phyloP scores from a whole-genome alignment of 2,113 vertebrate species.

The Erinaceus europaeus region DNA sequence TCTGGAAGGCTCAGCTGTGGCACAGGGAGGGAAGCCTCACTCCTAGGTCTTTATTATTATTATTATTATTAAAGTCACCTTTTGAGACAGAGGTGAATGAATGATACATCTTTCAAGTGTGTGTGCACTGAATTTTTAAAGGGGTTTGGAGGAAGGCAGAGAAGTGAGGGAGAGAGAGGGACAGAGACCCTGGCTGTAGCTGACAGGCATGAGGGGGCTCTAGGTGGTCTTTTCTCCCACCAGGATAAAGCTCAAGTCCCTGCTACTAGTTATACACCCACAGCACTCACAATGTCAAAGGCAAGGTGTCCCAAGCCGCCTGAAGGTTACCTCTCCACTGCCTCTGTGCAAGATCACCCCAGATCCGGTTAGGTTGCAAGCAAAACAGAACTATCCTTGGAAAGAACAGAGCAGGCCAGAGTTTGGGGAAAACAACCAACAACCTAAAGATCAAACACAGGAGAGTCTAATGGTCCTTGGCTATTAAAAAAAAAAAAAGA shows the following conservation, averaged over 20 bases:
- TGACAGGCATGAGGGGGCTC: neutral
- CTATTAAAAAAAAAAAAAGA: neutral
- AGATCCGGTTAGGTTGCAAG: neutral
- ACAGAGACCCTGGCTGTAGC: neutral
- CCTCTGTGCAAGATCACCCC: neutral
- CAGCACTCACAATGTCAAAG: neutral
- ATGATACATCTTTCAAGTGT: neutral
- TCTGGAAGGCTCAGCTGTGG: neutral
- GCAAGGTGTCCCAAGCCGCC: neutral
- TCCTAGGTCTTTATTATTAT: neutral
- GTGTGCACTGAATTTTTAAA: constrained; percentile 7
- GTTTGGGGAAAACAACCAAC: constrained; percentile 26
- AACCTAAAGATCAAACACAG: constrained; percentile 49
- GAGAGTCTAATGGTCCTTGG: constrained; percentile 28
- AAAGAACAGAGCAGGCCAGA: neutral
- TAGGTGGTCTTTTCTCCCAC: neutral
- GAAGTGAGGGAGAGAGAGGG: too few species aligned
- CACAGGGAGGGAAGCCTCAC: neutral
- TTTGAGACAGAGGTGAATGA: constrained; percentile 23
- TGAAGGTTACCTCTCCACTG: constrained; percentile 39
- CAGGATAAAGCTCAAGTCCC: neutral
- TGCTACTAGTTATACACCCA: neutral
- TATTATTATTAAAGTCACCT: constrained; percentile 38
- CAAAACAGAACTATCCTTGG: constrained; percentile 27
- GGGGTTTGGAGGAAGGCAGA: neutral